Evolutionary conservation across 1,140 invertebrate species (phyloP), one percentile per base, ranked within the genome.

Genomic region (Calosoma granatense): DNA sequence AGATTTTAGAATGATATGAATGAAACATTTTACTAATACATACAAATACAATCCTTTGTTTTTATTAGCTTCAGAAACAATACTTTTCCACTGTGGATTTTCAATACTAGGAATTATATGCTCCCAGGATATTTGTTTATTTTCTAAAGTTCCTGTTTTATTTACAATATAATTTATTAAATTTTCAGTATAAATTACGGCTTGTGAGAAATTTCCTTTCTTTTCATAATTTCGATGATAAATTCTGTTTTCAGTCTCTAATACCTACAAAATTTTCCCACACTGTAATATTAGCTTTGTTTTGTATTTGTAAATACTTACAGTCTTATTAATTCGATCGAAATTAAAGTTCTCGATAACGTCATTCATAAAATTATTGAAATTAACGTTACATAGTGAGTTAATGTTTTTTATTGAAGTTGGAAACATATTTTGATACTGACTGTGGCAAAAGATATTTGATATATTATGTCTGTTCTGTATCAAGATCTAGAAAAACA

Each of bases 401-500:
- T 20, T 4, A 12, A 21, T 20, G 15, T 21, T 53, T 53, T 53
- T 22, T 21, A 21, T 53, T 20, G 9, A 53, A 9, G 19, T 4
- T 20, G 20, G 20, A 53, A 53, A 53, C 17, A 12, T 53, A 3
- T 53, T 53, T 11, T 53, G 21, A 9, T 53, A 20, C 22, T n/a
- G 19, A 20, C 21, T 11, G 11, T 53, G 9, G 4, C 11, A 17
- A 17, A 53, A 20, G 22, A 53, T 53, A 53, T 53, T 53, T 4
- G 51, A 53, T 21, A 53, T 22, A 15, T 53, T 53, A 53, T 53
- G 19, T 20, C 12, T 53, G 15, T 53, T 53, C 2, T 22, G 3
- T 11, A 53, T 11, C 4, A 53, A 20, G 3, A 20, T 21, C 51
- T 53, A 53, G 2, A 53, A 20, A n/a, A n/a, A n/a, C n/a, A n/a